These are phyloP conservation scores for Cerastis leucographa DNA, from an alignment of 2,888 invertebrate species.

Conservation along the genomic window DNA sequence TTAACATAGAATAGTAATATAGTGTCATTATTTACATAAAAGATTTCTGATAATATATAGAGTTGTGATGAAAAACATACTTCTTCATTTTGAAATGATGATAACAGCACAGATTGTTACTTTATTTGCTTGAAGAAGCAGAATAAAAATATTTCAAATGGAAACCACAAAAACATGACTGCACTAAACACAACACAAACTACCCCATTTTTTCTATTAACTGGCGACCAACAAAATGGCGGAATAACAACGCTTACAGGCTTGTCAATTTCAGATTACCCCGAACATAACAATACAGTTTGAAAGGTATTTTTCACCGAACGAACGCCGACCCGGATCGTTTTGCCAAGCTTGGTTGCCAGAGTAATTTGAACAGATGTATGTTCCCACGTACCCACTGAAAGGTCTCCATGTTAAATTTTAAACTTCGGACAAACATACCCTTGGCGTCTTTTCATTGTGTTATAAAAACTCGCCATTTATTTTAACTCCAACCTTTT, in stretches of 20 bases:
- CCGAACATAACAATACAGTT: slow-evolving; percentile 66
- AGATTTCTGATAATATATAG: slow-evolving; percentile 1
- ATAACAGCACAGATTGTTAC: background rate
- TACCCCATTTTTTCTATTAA: slow-evolving; percentile 48
- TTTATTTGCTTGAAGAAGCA: background rate
- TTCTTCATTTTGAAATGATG: too few relatives aligned
- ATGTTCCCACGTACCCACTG: slow-evolving; percentile 79
- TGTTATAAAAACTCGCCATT: slow-evolving; percentile 36
- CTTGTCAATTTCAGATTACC: slow-evolving; percentile 70
- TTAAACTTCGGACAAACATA: slow-evolving; percentile 70
- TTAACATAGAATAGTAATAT: background rate
- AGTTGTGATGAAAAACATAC: background rate
- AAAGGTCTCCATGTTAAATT: slow-evolving; percentile 71
- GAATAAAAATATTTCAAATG: background rate
- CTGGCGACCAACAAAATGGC: slow-evolving; percentile 52
- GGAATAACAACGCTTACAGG: slow-evolving; percentile 59
- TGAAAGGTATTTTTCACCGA: slow-evolving; percentile 80
- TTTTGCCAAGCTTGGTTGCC: slow-evolving; percentile 75
- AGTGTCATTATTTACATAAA: slow-evolving; percentile 19
- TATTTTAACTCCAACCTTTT: slow-evolving; percentile 51
- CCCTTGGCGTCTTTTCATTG: slow-evolving; percentile 49
- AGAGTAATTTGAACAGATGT: slow-evolving; percentile 86
- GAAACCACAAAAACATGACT: slow-evolving; percentile 7
- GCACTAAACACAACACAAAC: slow-evolving; percentile 23
- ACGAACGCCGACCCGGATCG: slow-evolving; percentile 69